Evolutionary conservation across 2,888 invertebrate species (phyloP), one percentile per base, ranked within the genome.

Genomic region (Tachina grossa): DNA sequence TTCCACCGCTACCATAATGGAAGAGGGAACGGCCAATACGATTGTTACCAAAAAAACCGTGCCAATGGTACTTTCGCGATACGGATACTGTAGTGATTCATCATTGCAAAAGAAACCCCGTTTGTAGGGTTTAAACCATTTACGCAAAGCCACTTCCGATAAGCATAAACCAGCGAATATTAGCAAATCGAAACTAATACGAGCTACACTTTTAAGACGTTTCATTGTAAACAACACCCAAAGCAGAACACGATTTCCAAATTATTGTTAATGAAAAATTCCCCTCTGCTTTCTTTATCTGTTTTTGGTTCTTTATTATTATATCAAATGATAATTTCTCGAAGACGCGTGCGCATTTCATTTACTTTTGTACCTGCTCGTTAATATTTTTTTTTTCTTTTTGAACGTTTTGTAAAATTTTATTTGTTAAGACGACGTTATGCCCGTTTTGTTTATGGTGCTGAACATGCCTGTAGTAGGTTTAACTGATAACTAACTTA

Each of bases 81-180:
- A 80, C 10, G 91, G 91, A 81, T 91, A 91, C 43, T 88, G 86
- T 53, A 91, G 75, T 88, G 91, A 90, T 81, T 91, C 91, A 89
- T 91, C 91, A 76, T 88, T 89, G 85, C 91, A 91, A 77, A 91
- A 91, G 88, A 91, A 91, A 22, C 91, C 91, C 4, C 91, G 89
- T 72, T 87, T 89, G 16, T 89, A 88, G 43, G 90, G 90, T 41
- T 87, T 87, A 61, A 90, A 88, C 85, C 89, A 87, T 84, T 88
- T 89, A 59, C 76, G 81, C 53, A 91, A 80, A 61, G 89, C 82
- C 78, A 89, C n/a, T 55, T 87, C 88, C 76, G 88, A 87, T 72
- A 87, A 88, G n/a, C 88, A 88, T n/a, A 91, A 82, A 0, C 89
- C 88, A 19, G 76, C 88, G 83, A 91, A 91, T 68, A 91, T 88